Evolutionary conservation across 2,888 invertebrate species (phyloP), one percentile per base, ranked within the genome.

Genomic region (Nasonia oneida): DNA sequence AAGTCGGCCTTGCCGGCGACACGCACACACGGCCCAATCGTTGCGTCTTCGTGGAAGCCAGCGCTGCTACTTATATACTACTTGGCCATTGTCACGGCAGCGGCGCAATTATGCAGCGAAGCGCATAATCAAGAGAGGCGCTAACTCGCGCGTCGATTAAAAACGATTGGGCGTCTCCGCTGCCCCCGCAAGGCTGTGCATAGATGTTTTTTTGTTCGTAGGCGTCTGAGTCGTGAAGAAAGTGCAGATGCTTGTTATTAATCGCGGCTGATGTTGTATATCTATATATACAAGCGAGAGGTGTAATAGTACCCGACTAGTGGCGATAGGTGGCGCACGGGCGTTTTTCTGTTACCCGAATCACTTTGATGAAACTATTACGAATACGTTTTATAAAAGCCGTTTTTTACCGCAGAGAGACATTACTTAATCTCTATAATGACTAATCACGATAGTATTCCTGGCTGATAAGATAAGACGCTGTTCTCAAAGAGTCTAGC

Each of bases 91-190:
- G 33, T 53, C 71, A 39, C 47, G 10, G 57, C 64, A 12, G 29
- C 14, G 12, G 71, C 6, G 33, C 37, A 64, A 81, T 71, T 73
- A 57, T 42, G 73, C 47, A 39, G 29, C 29, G 39, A 29, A 42
- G n/a, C 23, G 64, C n/a, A 15, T 37, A 3, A 47, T 8, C 18
- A 18, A n/a, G 42, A 78, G 78, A 78, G 78, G 78, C 78, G 79
- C 79, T 53, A 71, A 71, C 71, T n/a, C 47, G 81, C 74, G 61
- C 81, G 64, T 81, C 81, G 81, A 81, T 81, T 81, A 64, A 75
- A 64, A 61, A 33, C 75, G 81, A 81, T 81, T 47, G 64, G 73
- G 81, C 73, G 79, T 77, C 50, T 33, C 33, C 37, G 74, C 74
- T n/a, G n/a, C 23, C 2, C 10, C 50, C 37, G 23, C 23, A 74